Conservation (phyloP, 2,797 vertebrate genomes). For the Crax fasciolata region DNA sequence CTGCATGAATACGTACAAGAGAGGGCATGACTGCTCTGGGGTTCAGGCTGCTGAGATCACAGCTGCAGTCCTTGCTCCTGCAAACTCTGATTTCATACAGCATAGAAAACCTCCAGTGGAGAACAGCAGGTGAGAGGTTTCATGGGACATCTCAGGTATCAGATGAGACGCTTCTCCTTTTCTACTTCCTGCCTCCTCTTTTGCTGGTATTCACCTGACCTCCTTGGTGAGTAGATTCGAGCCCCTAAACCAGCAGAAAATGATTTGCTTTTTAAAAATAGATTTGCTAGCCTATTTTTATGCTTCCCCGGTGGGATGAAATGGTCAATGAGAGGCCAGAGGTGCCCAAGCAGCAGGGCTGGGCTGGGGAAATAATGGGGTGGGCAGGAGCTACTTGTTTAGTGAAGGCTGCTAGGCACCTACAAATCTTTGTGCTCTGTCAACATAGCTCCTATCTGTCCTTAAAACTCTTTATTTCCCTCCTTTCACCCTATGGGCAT, state of each 20-base stretch:
- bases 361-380: neutral
- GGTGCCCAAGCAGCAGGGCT: neutral
- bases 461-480: neutral
- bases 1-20: fast-evolving
- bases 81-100: neutral
- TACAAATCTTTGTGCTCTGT: neutral
- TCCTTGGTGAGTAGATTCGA: neutral
- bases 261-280: neutral
- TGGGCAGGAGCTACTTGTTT: neutral
- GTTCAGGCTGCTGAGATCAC: neutral
- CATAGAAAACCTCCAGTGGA: neutral
- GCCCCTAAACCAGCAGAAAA: neutral
- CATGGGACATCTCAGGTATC: neutral
- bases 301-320: neutral
- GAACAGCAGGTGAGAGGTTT: neutral
- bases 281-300: neutral
- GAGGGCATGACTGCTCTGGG: fast-evolving
- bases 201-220: neutral
- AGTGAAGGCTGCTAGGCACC: neutral
- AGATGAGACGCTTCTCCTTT: neutral
- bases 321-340: neutral
- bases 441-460: neutral
- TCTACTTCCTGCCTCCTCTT: neutral
- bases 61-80: neutral
- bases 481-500: neutral